Evolutionary conservation across 2,113 vertebrate genomes (phyloP), one percentile per base, ranked within the genome.

Genomic region (Gobius niger): DNA sequence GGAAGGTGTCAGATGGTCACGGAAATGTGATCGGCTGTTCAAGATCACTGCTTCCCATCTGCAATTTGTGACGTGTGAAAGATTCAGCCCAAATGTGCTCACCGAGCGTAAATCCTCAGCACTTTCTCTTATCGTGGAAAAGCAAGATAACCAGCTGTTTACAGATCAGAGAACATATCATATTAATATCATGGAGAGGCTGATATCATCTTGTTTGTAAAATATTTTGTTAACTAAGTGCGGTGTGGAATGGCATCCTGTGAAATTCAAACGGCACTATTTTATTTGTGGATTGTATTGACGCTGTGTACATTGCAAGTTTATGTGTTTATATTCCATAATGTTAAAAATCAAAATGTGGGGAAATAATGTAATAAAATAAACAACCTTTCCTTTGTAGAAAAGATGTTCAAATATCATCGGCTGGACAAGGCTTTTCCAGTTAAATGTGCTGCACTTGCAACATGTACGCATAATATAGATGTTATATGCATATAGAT

Each of bases 1-100:
- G 96, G 96, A 99, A 99, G 97, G 97, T 99, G 98, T 99, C 98
- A 99, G 97, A 98, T 97, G 95, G 98, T 99, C 98, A 99, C 95
- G 93, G 95, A 95, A 96, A 96, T 97, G 96, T 98, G 98, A 96
- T 96, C 98, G 95, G 97, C 95, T 98, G 97, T 99, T 99, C 97
- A 95, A 99, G 98, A 98, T 98, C 98, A 99, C 96, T 96, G 98
- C 97, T 95, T 98, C 96, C 96, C 96, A 98, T 99, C 98, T 99
- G 97, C 98, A 98, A 98, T 98, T 98, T 98, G 98, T 98, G 97
- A 98, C 96, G 96, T 99, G 96, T 99, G 96, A 98, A 99, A 98
- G 98, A 98, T 97, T 98, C 96, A 97, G 96, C 96, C 98, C 96
- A 98, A 99, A 99, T 99, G 97, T 97, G 96, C 96, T 97, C 97